These are phyloP conservation scores for Pinna nobilis DNA, from an alignment of 1,140 invertebrate genomes.

Conservation along the genomic window DNA sequence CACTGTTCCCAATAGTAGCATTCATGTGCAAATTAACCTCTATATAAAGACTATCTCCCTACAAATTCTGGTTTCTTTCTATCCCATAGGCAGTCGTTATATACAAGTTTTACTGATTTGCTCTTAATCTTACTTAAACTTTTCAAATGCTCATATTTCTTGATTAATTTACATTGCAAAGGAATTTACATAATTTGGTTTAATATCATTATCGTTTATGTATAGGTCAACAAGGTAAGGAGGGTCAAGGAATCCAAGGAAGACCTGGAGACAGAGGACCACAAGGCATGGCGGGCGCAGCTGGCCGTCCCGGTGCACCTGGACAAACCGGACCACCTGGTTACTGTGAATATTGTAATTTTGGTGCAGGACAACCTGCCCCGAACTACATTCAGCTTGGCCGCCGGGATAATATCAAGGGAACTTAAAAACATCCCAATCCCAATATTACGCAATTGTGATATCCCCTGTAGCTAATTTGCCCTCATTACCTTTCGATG, in stretches of 20 bases:
- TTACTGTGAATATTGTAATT: conserved; percentile 64
- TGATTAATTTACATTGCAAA: no score
- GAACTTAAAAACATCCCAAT: conserved; percentile 47
- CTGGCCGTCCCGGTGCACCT: conserved; percentile 60
- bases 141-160: background rate
- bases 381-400: conserved; percentile 51
- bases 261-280: conserved; percentile 61
- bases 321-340: conserved; percentile 66
- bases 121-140: background rate
- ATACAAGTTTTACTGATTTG: no score
- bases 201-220: background rate
- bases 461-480: conserved; percentile 38
- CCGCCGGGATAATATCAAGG: conserved; percentile 51
- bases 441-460: conserved; percentile 29
- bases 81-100: no score
- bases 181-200: conserved; percentile 6
- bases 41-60: no score
- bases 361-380: conserved; percentile 42
- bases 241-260: conserved; percentile 60
- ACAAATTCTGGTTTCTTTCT: background rate
- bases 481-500: background rate
- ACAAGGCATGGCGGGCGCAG: conserved; percentile 57
- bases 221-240: conserved; percentile 62
- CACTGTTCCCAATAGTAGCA: no score
- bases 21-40: no score